Base-by-base conservation (phyloP, 2,113 vertebrate genomes). In the Cyprinodon brontotheroides region DNA sequence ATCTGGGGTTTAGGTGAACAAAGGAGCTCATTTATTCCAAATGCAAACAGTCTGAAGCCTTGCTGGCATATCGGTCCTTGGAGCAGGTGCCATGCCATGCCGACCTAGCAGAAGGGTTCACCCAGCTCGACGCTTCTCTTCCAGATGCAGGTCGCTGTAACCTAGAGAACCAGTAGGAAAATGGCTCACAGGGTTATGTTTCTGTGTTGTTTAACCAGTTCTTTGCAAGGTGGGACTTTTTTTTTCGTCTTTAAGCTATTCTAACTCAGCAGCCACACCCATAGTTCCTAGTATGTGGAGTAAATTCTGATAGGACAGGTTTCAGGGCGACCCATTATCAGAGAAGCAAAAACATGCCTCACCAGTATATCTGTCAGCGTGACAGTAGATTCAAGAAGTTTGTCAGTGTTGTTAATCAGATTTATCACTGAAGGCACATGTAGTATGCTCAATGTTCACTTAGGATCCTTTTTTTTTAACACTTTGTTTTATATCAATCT, bases 301-400 rank as follows among this genome's bases (percentile, higher is more conserved):
- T 20, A 1, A 71, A 65, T 45, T 72, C 38, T 53, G 29, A 11
- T 15, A 8, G 47, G 72, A 63, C 68, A 43, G 74, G 48, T 68
- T 71, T 72, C 57, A 12, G 59, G 13, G 67, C 1, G 1, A 45
- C 9, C 2, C 11, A 2, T 61, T 2, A 17, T n/a, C 14, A 36
- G 59, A 36, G 57, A 61, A 61, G 29, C 14, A 38, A 37, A 61
- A 29, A 38, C 1, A 3, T n/a, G 17, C 4, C 29, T 14, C 12
- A 2, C 50, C 29, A n/a, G 6, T 17, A 59, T 6, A n/a, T n/a
- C 53, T 8, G n/a, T 9, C 7, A 8, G 17, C 7, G n/a, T n/a
- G 53, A 59, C 15, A n/a, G 10, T 7, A 20, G 36, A 37, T 36
- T 36, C 5, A 36, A 14, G 50, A 61, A 38, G 4, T 13, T 14